Percentiles rank a stretch among this genome's conserved stretches.
These are phyloP conservation scores for Elanus axillaris DNA, from an alignment of 2,113 vertebrate species.

Conservation along the genomic window DNA sequence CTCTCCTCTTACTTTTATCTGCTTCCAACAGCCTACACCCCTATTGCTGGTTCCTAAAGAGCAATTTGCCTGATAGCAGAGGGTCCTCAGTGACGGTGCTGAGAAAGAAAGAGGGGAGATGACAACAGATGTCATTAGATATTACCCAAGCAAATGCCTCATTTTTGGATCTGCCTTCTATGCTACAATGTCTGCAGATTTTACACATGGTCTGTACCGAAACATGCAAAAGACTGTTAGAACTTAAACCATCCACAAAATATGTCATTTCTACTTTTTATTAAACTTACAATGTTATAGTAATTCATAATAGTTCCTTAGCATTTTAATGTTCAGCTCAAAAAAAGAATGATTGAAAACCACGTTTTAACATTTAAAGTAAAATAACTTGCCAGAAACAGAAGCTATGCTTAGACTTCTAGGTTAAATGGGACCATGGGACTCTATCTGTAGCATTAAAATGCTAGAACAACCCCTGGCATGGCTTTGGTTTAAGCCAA, in stretches of 20 bases:
- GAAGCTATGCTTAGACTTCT: neutral
- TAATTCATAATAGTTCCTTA: neutral
- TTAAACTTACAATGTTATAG: neutral
- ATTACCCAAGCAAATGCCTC: neutral
- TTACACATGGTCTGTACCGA: neutral
- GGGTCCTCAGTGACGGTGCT: neutral
- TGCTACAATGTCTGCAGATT: neutral
- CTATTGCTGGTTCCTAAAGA: neutral
- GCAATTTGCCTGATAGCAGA: neutral
- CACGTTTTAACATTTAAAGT: neutral
- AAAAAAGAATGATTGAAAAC: neutral
- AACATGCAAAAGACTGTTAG: neutral
- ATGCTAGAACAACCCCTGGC: neutral
- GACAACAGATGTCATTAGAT: neutral
- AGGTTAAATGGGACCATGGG: neutral
- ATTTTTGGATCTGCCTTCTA: neutral
- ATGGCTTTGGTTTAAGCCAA: neutral
- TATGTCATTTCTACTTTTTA: neutral
- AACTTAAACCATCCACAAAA: neutral
- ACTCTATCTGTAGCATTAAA: neutral
- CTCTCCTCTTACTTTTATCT: neutral
- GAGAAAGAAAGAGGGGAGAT: neutral
- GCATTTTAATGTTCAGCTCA: neutral
- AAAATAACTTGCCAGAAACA: neutral
- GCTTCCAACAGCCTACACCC: neutral